These are phyloP conservation scores for Psilanteris sp. DNA, from an alignment of 1,140 invertebrate species.

Conservation along the genomic window DNA sequence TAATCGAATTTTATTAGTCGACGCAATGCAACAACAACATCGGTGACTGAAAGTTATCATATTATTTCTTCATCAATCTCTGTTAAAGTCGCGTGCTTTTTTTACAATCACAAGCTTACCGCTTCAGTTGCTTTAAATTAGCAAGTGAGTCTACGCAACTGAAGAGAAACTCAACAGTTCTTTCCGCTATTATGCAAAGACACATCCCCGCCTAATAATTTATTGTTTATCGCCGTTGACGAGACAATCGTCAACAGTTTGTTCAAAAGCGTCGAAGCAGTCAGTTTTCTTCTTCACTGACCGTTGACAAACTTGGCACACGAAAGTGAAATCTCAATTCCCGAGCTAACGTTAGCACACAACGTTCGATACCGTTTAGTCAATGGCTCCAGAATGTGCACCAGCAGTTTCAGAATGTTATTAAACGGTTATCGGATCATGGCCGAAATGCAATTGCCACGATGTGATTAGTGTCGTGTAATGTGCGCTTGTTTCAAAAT, in stretches of 20 bases:
- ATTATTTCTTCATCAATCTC: conserved; percentile 34
- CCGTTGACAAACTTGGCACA: too few relatives aligned
- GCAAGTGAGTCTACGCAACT: conserved; percentile 73
- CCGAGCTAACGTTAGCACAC: too few relatives aligned
- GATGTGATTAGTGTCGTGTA: conserved; percentile 3
- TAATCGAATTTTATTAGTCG: conserved; percentile 8
- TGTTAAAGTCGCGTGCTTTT: conserved; percentile 33
- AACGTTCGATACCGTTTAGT: too few relatives aligned
- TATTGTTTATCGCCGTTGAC: conserved; percentile 69
- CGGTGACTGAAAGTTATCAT: conserved; percentile 18
- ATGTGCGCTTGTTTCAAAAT: too few relatives aligned
- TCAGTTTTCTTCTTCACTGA: conserved; percentile 13
- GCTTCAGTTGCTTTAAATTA: conserved; percentile 78
- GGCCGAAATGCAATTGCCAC: background rate
- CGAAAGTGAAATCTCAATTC: too few relatives aligned
- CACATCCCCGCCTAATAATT: conserved; percentile 67
- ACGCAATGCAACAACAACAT: conserved; percentile 12
- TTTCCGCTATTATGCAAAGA: conserved; percentile 80
- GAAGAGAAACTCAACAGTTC: conserved; percentile 77
- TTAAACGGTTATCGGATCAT: background rate
- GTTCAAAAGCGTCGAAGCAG: conserved; percentile 31
- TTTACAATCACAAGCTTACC: conserved; percentile 61
- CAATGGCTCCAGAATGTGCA: background rate
- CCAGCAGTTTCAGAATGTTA: too few relatives aligned
- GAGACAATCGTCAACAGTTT: conserved; percentile 55